Conservation (phyloP, 1,140 invertebrate genomes). For the Phortica variegata region DNA sequence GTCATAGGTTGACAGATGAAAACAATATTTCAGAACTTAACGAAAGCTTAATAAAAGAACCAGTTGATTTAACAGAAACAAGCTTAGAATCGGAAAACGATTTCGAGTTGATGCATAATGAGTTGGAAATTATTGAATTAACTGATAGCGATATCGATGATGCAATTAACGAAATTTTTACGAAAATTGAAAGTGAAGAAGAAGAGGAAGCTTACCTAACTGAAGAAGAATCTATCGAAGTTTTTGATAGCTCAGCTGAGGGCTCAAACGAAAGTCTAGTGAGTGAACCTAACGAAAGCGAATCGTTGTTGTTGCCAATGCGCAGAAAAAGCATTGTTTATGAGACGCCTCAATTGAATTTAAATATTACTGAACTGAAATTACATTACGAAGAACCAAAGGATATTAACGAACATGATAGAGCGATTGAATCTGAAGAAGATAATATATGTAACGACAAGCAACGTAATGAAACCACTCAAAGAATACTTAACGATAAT, state of each 20-base stretch:
- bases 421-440: too few relatives aligned
- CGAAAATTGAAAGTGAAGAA: constrained; percentile 6
- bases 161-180: constrained; percentile 19
- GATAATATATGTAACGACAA: too few relatives aligned
- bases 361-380: constrained; percentile 45
- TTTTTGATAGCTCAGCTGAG: neutral
- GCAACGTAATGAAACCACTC: neutral
- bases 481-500: constrained; percentile 12
- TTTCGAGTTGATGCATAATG: neutral
- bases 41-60: constrained; percentile 1
- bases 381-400: constrained; percentile 39
- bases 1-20: too few relatives aligned
- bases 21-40: constrained; percentile 5
- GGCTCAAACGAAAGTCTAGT: too few relatives aligned
- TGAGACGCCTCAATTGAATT: constrained; percentile 43
- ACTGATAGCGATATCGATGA: neutral
- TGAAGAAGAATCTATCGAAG: neutral
- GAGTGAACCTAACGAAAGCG: constrained; percentile 6
- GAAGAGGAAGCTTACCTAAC: neutral
- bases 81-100: neutral
- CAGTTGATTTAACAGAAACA: constrained; percentile 1
- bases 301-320: constrained; percentile 4
- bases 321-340: constrained; percentile 33
- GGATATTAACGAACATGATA: constrained; percentile 12
- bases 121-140: constrained; percentile 4